Evolutionary conservation across 1,140 invertebrate species (phyloP), one percentile per base, ranked within the genome.

Genomic region (Oryctes rhinoceros): DNA sequence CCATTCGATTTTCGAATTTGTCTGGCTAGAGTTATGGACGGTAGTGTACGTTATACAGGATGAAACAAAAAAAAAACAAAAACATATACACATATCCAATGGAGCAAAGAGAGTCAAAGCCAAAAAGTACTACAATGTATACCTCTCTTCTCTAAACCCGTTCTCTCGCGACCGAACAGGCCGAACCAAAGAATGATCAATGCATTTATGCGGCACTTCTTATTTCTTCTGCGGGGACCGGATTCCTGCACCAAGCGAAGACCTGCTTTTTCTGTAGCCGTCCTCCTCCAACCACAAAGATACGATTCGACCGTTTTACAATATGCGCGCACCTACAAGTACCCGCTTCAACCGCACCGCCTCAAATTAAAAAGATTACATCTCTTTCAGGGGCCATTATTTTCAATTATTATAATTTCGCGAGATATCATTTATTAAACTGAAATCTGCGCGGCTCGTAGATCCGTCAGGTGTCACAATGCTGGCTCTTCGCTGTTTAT

Each of bases 121-220:
- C 83, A 81, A 84, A 84, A 84, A 82, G 82, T 83, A 82, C 82
- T 81, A 83, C 65, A 11, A 67, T 53, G 4, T 53, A 18, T 53
- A 15, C 49, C 49, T 53, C 49, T 53, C 65, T 20, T 81, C 83
- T 81, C 59, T 83, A 84, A 84, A 84, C 83, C 82, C 83, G 83
- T 84, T 84, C 79, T 83, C 82, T 83, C 81, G 76, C 76, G 74
- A 44, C 53, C 47, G 74, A 78, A 81, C 81, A 83, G 71, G 79
- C 76, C 79, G 80, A 81, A 75, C 80, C 80, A 76, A 80, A 81
- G 83, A 85, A 85, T 85, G 84, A 85, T 85, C 82, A 85, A 85
- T 85, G 83, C 83, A 85, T 85, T 85, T 85, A 85, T 85, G 83
- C 83, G 83, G 83, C 82, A 83, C 83, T 84, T 82, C 83, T 84